Base-by-base conservation (phyloP, 2,888 invertebrate genomes). In the Andrena bucephala region DNA sequence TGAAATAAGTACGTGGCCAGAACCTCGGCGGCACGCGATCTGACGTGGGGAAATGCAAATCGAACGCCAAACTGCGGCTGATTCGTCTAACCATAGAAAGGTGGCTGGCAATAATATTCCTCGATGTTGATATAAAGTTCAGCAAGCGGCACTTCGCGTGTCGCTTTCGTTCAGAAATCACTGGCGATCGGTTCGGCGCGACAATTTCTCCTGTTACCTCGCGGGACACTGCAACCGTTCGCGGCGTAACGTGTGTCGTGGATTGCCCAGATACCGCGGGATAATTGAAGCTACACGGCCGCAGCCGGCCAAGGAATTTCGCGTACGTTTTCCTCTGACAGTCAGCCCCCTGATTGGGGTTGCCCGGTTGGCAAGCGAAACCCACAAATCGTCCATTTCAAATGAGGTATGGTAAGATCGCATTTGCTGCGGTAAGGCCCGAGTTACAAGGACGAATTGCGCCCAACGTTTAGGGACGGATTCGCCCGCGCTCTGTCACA, bases 1-100 rank as follows among this genome's bases (percentile, higher is more conserved):
- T 71, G 82, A 81, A 83, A 76, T 75, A 73, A 81, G 70, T 79
- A 78, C 77, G 80, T 48, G 50, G 83, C 70, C 67, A 42, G 77
- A 74, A 70, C 36, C 36, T 63, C 63, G 29, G 31, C 67, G 76
- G 80, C 87, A 87, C 87, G 87, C 87, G 86, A 87, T 74, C 84
- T 84, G 72, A 86, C 81, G 80, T 85, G 86, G 82, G 13, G 60
- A 78, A 81, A 87, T 87, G 87, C 77, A 87, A 86, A 87, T 86
- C 84, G 88, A 87, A 84, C 69, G 57, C 72, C 72, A 83, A 81
- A 81, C 77, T 83, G 79, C 79, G 60, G 81, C 72, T 74, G 85
- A 87, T 85, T 73, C 83, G 70, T 59, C 83, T 59, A 70, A 67
- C 67, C 70, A 67, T 70, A 36, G 70, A 82, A 76, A 77, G 67